Evolutionary conservation across 2,888 invertebrate genomes (phyloP), one percentile per base, ranked within the genome.

Genomic region (Mimumesa dahlbomi): DNA sequence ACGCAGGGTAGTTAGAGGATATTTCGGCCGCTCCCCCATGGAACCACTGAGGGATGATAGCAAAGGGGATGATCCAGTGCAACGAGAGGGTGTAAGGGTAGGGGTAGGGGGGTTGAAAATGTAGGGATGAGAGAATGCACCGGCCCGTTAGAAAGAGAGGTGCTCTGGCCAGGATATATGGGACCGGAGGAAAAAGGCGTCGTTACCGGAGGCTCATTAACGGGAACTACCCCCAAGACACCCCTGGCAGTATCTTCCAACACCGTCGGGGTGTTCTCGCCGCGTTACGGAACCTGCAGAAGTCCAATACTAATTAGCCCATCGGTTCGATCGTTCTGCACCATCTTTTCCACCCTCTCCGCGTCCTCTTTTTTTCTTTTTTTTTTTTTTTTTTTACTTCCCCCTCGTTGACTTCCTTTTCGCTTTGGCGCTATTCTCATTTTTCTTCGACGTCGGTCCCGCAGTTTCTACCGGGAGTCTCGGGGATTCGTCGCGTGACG

Each of bases 121-220:
- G 57, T 22, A 42, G 38, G 49, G 56, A 56, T 40, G 71, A 53
- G 70, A 67, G 65, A 67, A 58, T 50, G 43, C 56, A 16, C 62
- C 42, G 53, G 31, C 49, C 36, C 34, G 64, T 36, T 64, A 50
- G 59, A n/a, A n/a, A n/a, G n/a, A n/a, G 59, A 62, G 54, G 59
- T 50, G 57, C 43, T 77, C 63, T 52, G 57, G 54, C 36, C 61
- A 73, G 79, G 73, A 84, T 83, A 77, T 85, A 84, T 83, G 80
- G 73, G 66, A 68, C 56, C 59, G 75, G 62, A 77, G 69, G 76
- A 85, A 84, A 85, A 84, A 84, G 80, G 81, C 82, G 82, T 85
- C 86, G 85, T 87, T 87, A 87, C 82, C 75, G 77, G 84, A 82
- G 83, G 82, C 87, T 87, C 87, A 85, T 87, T 87, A 87, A 85